Evolutionary conservation across 2,888 invertebrate species (phyloP).

Genomic region (Crioceris asparagi): DNA sequence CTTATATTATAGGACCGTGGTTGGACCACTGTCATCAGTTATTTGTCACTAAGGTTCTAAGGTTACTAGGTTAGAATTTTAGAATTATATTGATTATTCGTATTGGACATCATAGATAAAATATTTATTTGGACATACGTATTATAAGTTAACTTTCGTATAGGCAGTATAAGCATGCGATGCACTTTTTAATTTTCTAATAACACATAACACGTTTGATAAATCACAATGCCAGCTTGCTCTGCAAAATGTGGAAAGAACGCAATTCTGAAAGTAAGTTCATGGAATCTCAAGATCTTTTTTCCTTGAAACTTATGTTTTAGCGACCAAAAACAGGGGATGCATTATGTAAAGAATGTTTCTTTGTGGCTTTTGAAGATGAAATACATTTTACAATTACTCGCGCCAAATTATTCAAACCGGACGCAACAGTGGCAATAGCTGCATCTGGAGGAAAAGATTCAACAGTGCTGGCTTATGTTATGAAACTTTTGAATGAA

Average conservation of each 20-base stretch:
- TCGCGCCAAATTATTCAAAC: conserved; percentile 68
- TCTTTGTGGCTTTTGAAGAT: conserved; percentile 85
- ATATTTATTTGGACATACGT: too few species aligned
- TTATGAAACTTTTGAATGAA: conserved; percentile 83
- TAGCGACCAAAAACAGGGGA: conserved; percentile 87
- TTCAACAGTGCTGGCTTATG: conserved; percentile 93
- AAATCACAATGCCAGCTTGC: conserved; percentile 59
- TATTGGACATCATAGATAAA: too few species aligned
- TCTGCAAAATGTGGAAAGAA: conserved; percentile 62
- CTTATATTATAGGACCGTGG: too few species aligned
- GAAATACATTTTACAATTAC: conserved; percentile 90
- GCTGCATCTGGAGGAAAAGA: conserved; percentile 94
- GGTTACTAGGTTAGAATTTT: too few species aligned
- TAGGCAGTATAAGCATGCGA: too few species aligned
- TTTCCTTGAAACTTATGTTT: conserved; percentile 22
- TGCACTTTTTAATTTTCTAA: too few species aligned
- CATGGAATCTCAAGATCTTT: background rate
- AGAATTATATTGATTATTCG: too few species aligned
- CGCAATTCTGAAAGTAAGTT: conserved; percentile 61
- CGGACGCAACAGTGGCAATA: conserved; percentile 79
- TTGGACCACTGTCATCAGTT: too few species aligned
- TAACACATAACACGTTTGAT: too few species aligned
- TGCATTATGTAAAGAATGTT: conserved; percentile 88
- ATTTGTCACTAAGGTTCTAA: too few species aligned
- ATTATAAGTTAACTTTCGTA: too few species aligned